Evolutionary conservation across 2,113 vertebrate genomes (phyloP).

Genomic region (Arvicanthis niloticus): DNA sequence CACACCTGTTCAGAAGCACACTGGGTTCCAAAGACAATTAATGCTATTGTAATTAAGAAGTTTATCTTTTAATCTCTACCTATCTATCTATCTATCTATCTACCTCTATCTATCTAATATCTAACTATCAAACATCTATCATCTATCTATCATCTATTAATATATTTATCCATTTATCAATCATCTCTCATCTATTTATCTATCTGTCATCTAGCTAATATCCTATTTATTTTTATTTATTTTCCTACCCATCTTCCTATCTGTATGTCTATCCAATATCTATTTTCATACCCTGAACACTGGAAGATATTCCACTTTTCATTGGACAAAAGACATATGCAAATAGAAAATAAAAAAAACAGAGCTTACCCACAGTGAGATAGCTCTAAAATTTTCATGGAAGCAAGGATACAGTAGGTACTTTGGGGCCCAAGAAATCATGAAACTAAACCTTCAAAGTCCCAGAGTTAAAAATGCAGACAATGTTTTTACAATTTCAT

Average conservation of each 20-base stretch:
- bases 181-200: not conserved
- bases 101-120: not conserved
- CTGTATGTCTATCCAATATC: not conserved
- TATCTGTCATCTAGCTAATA: not conserved
- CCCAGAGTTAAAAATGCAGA: not conserved
- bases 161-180: not conserved
- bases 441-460: constrained; percentile 24
- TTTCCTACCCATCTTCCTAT: not conserved
- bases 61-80: not conserved
- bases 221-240: not conserved
- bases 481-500: constrained; percentile 8
- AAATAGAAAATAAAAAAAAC: not conserved
- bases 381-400: not conserved
- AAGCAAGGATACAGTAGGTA: not conserved
- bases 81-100: not conserved
- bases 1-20: not conserved
- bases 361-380: not conserved
- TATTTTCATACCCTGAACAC: not conserved
- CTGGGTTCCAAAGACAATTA: not conserved
- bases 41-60: not conserved
- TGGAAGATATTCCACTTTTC: not conserved
- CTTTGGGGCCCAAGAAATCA: not conserved
- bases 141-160: not conserved
- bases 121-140: not conserved
- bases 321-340: not conserved